Evolutionary conservation across 2,113 vertebrate species (phyloP), one percentile per base, ranked within the genome.

Genomic region (Mormoops blainvillei): DNA sequence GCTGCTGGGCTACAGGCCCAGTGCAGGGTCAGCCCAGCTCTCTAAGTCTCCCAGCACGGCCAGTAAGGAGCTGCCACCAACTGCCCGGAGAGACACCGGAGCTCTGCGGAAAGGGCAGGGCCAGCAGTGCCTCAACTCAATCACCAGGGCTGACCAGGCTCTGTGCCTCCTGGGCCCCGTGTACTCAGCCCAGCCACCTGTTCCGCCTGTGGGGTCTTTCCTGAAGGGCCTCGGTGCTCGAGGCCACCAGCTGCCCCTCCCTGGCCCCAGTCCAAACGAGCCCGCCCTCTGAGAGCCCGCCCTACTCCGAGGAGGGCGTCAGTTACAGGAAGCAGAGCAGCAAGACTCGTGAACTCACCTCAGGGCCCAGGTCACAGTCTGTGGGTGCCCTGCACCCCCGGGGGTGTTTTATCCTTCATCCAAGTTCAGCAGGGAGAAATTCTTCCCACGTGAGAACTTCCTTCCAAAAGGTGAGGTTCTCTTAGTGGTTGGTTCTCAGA

Each of bases 381-480:
- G 1, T 5, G 15, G 31, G 5, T 5, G 4, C 10, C 50, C 56
- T 13, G 0, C 22, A 28, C 26, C 2, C 38, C 54, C n/a, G 2
- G 0, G 70, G 31, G 61, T 73, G 50, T 33, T n/a, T 41, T 26
- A 18, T 13, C 11, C 22, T 6, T 45, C 56, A 33, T 22, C 33
- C 28, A 70, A n/a, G 77, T 8, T 24, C 38, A 67, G 22, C 38
- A 74, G 67, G 41, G 58, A 54, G 48, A 65, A 45, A n/a, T 50
- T 86, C 78, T 45, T 18, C 63, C 18, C 20, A 6, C 0, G 28
- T 18, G 52, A 74, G 67, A 68, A 63, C 20, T 36, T 14, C 33
- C 15, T 93, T 45, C 63, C 43, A 22, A 11, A 71, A 33, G 26
- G 31, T 28, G 4, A 50, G 22, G 24, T 48, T 81, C 74, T 71